Evolutionary conservation across 1,140 invertebrate species (phyloP).

Genomic region (Drosophila yakuba): DNA sequence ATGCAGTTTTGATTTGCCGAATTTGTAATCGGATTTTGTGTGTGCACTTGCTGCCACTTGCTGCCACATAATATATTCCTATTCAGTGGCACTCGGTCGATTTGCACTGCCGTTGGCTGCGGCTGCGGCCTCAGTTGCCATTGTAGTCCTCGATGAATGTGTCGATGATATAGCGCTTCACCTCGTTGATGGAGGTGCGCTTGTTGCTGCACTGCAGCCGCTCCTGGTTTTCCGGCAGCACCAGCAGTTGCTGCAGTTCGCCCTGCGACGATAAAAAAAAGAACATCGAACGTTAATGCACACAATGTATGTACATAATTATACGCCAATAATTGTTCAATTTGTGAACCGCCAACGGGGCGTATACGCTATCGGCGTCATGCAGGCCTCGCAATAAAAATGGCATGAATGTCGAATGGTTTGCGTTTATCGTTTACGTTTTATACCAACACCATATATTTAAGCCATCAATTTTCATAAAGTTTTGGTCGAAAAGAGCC

Average conservation of each 20-base stretch:
- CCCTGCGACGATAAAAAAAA: slow-evolving; percentile 52
- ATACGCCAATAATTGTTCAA: slow-evolving; percentile 51
- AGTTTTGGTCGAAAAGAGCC: too few species aligned
- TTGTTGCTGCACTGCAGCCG: slow-evolving; percentile 77
- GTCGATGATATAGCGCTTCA: slow-evolving; percentile 84
- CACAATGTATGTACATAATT: slow-evolving; percentile 42
- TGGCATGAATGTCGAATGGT: slow-evolving; percentile 1
- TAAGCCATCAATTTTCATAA: background rate
- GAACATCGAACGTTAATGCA: slow-evolving; percentile 35
- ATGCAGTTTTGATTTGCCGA: slow-evolving; percentile 46
- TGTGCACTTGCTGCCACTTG: slow-evolving; percentile 22
- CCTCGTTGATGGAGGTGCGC: slow-evolving; percentile 82
- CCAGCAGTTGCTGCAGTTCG: slow-evolving; percentile 77
- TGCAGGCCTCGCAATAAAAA: slow-evolving; percentile 17
- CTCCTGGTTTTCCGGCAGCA: slow-evolving; percentile 81
- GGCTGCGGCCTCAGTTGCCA: slow-evolving; percentile 50
- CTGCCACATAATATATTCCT: slow-evolving; percentile 31
- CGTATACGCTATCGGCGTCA: slow-evolving; percentile 58
- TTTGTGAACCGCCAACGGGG: slow-evolving; percentile 23
- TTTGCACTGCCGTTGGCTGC: slow-evolving; percentile 23
- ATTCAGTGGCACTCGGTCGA: slow-evolving; percentile 50
- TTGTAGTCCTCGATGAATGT: slow-evolving; percentile 83
- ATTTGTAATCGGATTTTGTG: slow-evolving; percentile 42
- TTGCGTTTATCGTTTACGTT: slow-evolving; percentile 19
- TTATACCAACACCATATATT: background rate